Evolutionary conservation across 2,113 vertebrate species (phyloP).

Genomic region (Aramus guarauna): DNA sequence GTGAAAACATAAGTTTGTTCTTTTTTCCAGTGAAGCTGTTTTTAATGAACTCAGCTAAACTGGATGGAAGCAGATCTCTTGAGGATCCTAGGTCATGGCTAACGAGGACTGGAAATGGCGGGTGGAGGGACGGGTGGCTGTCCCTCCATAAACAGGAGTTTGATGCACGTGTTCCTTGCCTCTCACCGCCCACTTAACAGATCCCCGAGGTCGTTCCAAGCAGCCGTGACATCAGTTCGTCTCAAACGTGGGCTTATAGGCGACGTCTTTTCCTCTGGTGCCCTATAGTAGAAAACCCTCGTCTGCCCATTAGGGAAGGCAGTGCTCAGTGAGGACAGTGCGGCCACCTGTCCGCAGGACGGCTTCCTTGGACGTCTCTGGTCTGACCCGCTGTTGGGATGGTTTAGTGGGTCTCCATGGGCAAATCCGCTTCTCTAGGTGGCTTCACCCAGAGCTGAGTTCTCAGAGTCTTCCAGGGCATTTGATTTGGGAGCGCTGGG

Average conservation of each 20-base stretch:
- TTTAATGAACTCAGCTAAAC: fast-evolving
- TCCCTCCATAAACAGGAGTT: no score
- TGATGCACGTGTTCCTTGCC: neutral
- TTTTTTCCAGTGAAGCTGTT: neutral
- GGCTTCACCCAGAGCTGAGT: neutral
- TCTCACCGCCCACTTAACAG: neutral
- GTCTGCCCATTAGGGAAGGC: neutral
- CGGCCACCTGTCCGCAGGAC: fast-evolving
- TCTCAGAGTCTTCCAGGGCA: neutral
- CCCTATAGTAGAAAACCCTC: fast-evolving
- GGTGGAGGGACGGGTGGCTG: neutral
- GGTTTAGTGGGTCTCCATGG: neutral
- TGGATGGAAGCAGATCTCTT: neutral
- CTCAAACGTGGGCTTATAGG: neutral
- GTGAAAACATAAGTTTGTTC: neutral
- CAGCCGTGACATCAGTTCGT: neutral
- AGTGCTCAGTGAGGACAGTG: neutral
- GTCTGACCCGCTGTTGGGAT: neutral
- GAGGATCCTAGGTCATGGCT: neutral
- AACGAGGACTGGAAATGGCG: neutral
- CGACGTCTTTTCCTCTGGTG: fast-evolving
- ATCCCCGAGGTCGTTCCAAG: neutral
- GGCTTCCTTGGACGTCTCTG: neutral
- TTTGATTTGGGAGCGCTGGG: neutral
- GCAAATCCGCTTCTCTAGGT: neutral